Conservation (phyloP, 2,113 vertebrate genomes). For the Progne subis region DNA sequence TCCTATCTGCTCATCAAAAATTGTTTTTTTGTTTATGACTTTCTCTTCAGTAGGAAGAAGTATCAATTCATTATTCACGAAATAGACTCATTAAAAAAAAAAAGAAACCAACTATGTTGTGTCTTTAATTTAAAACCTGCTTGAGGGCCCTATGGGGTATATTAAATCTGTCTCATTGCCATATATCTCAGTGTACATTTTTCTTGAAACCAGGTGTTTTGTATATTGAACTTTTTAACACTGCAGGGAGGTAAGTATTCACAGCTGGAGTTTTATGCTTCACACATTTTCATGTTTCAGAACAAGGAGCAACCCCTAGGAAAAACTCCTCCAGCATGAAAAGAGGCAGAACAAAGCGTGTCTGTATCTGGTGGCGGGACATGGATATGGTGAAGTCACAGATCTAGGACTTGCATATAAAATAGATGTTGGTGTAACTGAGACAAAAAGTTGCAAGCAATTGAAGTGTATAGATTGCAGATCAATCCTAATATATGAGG, state of each 20-base stretch:
- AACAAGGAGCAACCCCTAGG: constrained; percentile 76
- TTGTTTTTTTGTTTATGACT: constrained; percentile 9
- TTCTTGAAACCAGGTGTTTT: constrained; percentile 86
- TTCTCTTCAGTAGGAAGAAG: constrained; percentile 32
- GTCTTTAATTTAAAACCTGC: constrained; percentile 80
- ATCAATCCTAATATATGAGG: constrained; percentile 14
- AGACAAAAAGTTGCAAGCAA: constrained; percentile 61
- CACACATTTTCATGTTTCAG: constrained; percentile 86
- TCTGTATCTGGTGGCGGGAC: constrained; percentile 73
- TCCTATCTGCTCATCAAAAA: neutral
- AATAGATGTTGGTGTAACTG: constrained; percentile 51
- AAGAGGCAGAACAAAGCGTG: constrained; percentile 73
- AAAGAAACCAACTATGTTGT: constrained; percentile 36
- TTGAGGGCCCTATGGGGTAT: constrained; percentile 80
- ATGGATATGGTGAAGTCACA: constrained; percentile 72
- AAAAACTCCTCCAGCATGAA: constrained; percentile 68
- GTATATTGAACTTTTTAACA: constrained; percentile 86
- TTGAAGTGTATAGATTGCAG: constrained; percentile 34
- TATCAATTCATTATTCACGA: constrained; percentile 70
- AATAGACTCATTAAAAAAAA: constrained; percentile 40
- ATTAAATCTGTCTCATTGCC: constrained; percentile 82
- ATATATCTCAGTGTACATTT: constrained; percentile 80
- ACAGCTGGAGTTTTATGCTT: constrained; percentile 87
- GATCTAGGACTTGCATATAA: constrained; percentile 70
- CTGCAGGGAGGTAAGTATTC: constrained; percentile 85